These are phyloP conservation scores for Crotalus viridis DNA, from an alignment of 2,113 vertebrate genomes.

Conservation along the genomic window DNA sequence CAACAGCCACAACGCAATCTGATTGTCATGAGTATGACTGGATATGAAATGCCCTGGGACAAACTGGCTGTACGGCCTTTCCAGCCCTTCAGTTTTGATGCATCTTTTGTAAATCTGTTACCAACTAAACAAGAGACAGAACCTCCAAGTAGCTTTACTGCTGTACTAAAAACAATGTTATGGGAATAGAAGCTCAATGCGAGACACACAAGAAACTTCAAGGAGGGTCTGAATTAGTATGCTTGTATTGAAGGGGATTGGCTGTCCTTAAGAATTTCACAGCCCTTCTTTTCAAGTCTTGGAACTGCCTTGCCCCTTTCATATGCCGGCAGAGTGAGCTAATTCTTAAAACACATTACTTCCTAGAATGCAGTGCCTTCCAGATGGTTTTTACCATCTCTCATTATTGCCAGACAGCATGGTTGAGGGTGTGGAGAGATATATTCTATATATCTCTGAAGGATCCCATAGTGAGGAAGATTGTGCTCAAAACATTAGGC, in stretches of 20 bases:
- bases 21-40: not conserved
- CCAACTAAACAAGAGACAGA: not conserved
- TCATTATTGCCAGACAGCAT: not conserved
- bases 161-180: constrained; percentile 17
- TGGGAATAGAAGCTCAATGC: not conserved
- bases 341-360: not conserved
- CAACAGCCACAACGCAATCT: not conserved
- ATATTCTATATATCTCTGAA: not conserved
- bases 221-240: not conserved
- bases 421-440: not conserved
- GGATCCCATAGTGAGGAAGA: not conserved
- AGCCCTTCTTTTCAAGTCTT: not conserved
- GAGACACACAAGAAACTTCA: not conserved
- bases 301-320: not conserved
- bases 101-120: not conserved
- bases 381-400: not conserved
- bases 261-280: not conserved
- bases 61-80: not conserved
- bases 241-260: not conserved
- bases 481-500: not conserved
- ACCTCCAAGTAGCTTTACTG: constrained; percentile 7
- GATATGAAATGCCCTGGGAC: not conserved
- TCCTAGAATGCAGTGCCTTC: not conserved
- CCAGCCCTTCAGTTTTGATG: not conserved
- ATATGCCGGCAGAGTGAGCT: not conserved